Conservation (phyloP, 2,888 invertebrate genomes). For the Chrysolina americana region DNA sequence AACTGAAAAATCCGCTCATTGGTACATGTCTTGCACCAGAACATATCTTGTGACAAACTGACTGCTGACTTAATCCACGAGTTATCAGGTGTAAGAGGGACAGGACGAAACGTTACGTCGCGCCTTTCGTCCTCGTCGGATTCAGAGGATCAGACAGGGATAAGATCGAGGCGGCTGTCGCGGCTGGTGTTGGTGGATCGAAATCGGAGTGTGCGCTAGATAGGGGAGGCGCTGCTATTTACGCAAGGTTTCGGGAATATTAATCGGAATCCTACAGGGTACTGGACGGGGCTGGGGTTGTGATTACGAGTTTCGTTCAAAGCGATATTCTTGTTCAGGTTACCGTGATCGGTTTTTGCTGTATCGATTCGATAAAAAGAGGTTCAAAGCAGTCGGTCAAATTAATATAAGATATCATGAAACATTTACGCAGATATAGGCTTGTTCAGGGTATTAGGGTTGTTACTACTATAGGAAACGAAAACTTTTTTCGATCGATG, state of each 20-base stretch:
- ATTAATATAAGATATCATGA: too few species aligned
- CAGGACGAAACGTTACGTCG: not conserved
- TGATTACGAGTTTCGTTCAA: not conserved
- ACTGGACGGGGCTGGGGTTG: not conserved
- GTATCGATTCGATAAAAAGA: too few species aligned
- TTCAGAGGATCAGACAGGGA: constrained; percentile 1
- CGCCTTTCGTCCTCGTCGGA: not conserved
- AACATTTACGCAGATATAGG: too few species aligned
- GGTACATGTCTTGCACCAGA: constrained; percentile 59
- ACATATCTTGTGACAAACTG: constrained; percentile 56
- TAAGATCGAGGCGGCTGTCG: not conserved
- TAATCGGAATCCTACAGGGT: constrained; percentile 27
- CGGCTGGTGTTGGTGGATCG: not conserved
- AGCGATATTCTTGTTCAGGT: not conserved
- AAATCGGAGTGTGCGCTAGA: constrained; percentile 24
- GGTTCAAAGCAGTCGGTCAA: too few species aligned
- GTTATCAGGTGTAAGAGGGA: constrained; percentile 47
- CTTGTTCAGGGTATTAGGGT: too few species aligned
- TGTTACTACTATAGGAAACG: too few species aligned
- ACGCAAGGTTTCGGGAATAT: constrained; percentile 19
- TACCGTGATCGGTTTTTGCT: too few species aligned
- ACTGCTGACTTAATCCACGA: constrained; percentile 48
- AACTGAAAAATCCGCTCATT: constrained; percentile 68
- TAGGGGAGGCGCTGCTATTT: constrained; percentile 2
- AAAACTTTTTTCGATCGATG: too few species aligned